Conservation (phyloP, 2,797 vertebrate genomes). For the Sebastes steindachneri region DNA sequence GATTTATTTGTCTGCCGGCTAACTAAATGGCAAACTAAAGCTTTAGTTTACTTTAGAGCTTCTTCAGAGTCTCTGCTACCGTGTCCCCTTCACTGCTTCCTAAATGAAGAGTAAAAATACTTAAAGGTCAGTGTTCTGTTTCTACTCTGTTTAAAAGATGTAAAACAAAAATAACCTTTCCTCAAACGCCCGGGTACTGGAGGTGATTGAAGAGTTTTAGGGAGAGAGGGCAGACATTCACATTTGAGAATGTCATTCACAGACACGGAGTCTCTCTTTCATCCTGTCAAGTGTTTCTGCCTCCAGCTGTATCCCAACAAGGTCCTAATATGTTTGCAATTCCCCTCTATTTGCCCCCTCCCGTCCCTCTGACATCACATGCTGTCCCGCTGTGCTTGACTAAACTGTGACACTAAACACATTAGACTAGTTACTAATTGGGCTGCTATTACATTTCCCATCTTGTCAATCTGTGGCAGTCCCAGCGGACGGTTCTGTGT, state of each 20-base stretch:
- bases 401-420: conserved; percentile 68
- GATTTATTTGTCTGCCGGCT: conserved; percentile 39
- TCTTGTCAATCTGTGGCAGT: conserved; percentile 17
- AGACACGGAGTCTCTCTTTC: conserved; percentile 28
- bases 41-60: conserved; percentile 32
- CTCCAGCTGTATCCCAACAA: conserved; percentile 44
- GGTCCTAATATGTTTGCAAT: conserved; percentile 51
- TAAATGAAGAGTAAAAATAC: conserved; percentile 14
- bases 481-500: conserved; percentile 23
- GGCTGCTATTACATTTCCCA: conserved; percentile 60
- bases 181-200: neutral
- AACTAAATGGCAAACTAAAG: conserved; percentile 6
- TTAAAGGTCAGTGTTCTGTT: conserved; percentile 30
- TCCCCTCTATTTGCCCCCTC: neutral
- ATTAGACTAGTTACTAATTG: conserved; percentile 64
- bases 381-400: conserved; percentile 56
- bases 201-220: conserved; percentile 29
- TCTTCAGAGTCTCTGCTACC: conserved; percentile 16
- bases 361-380: conserved; percentile 68
- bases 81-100: conserved; percentile 1
- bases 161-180: conserved; percentile 12
- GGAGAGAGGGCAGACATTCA: conserved; percentile 11
- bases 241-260: conserved; percentile 28
- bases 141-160: conserved; percentile 19
- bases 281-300: conserved; percentile 49